Base-by-base conservation (phyloP, 2,888 invertebrate genomes). In the Mantis religiosa region DNA sequence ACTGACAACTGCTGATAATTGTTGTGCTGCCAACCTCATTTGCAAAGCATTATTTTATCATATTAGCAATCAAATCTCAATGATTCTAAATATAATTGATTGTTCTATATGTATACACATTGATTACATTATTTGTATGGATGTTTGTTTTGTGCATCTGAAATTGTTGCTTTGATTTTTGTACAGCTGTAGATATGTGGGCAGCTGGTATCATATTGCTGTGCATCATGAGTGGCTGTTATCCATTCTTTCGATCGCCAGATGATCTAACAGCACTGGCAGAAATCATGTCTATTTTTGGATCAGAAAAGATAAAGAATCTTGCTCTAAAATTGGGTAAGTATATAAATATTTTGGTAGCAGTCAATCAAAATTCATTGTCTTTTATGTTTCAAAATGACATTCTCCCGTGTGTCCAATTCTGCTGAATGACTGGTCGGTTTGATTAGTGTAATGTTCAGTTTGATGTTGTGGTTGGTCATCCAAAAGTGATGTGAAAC, bases 181-280 rank as follows among this genome's bases (percentile, higher is more conserved):
- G 93, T 93, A 81, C 92, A 95, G 97, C 97, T 90, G 97, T 98
- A 91, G 98, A 98, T 93, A 94, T 97, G 91, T 98, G 98, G 98
- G 97, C 98, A 87, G 95, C 96, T 84, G 98, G 98, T 89, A 96
- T 98, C 87, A 97, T 98, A 91, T 95, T 98, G 92, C 94, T 97
- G 8, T 96, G 96, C 87, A 94, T 97, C 91, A 94, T 98, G 82
- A 96, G 96, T 91, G 96, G 96, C 83, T 96, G 97, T 20, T 97
- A 97, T 94, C 97, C 97, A 88, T 97, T 98, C 93, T 97, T 98
- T 93, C 96, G 96, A 91, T 97, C 97, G 30, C 95, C 96, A 71
- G 97, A 97, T 93, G 97, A 97, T 92, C 93, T 95, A 90, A 94
- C 96, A 81, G 97, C 97, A 89, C 93, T 98, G 83, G 97, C 97